phyloP scores from a whole-genome alignment of 2,797 vertebrate genomes.

The Cuniculus paca region DNA sequence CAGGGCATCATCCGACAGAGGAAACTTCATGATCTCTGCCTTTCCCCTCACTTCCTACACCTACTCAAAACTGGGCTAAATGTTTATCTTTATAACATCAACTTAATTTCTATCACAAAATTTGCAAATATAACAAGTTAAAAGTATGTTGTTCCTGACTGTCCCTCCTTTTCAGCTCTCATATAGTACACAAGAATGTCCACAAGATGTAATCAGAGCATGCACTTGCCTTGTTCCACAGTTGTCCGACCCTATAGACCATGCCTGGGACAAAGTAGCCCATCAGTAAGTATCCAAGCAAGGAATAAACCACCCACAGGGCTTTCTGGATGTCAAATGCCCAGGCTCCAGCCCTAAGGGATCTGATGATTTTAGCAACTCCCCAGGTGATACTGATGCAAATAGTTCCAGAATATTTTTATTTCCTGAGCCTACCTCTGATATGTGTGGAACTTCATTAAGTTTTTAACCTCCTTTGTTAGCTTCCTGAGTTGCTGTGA shows the following conservation, averaged over 20 bases:
- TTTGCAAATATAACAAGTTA: background rate
- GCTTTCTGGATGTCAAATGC: conserved; percentile 2
- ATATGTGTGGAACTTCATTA: background rate
- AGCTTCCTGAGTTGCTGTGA: background rate
- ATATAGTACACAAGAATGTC: background rate
- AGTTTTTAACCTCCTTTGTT: background rate
- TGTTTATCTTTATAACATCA: background rate
- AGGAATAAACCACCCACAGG: background rate
- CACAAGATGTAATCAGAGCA: background rate
- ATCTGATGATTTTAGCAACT: conserved; percentile 20
- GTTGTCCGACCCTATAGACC: background rate
- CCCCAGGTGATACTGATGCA: background rate
- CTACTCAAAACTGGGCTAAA: background rate
- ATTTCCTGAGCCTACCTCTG: background rate
- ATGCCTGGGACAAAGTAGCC: background rate
- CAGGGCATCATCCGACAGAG: background rate
- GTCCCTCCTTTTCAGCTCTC: background rate
- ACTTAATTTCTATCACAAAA: conserved; percentile 10
- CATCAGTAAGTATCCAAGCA: background rate
- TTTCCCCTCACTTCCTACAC: background rate
- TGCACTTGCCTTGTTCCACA: background rate
- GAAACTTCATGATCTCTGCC: background rate
- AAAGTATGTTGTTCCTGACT: background rate
- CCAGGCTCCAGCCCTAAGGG: background rate
- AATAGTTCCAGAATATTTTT: background rate